phyloP scores from a whole-genome alignment of 2,888 invertebrate genomes.

The Tachina lurida region DNA sequence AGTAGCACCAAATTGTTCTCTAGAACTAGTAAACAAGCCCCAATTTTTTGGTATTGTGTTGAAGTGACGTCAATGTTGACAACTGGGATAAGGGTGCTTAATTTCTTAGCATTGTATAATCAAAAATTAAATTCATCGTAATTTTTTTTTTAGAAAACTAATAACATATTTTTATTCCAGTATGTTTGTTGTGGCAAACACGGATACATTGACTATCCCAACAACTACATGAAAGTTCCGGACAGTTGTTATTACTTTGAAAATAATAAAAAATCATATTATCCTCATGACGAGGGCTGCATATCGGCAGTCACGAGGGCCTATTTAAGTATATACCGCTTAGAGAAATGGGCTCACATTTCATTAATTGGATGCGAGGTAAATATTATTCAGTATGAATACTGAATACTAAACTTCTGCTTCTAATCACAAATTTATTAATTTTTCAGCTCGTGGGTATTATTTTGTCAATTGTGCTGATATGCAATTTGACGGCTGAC shows the following conservation, averaged over 20 bases:
- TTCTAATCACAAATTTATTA: background rate
- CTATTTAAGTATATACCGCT: constrained; percentile 74
- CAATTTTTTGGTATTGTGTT: no score
- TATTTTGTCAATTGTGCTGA: constrained; percentile 75
- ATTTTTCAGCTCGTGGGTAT: constrained; percentile 76
- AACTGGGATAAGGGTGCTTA: no score
- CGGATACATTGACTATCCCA: constrained; percentile 75
- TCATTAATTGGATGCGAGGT: constrained; percentile 78
- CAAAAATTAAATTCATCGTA: no score
- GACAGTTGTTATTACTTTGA: constrained; percentile 75
- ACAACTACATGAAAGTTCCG: constrained; percentile 72
- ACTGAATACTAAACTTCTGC: background rate
- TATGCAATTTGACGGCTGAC: constrained; percentile 77
- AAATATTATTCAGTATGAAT: constrained; percentile 17
- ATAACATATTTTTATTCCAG: constrained; percentile 60
- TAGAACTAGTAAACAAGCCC: no score
- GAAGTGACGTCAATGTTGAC: no score
- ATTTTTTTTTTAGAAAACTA: constrained; percentile 24
- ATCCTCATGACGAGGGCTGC: constrained; percentile 76
- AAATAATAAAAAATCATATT: constrained; percentile 68
- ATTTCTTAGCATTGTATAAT: no score
- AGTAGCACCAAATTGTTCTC: no score
- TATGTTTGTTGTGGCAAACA: constrained; percentile 78
- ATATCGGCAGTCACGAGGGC: constrained; percentile 74
- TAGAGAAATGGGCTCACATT: constrained; percentile 76